Evolutionary conservation across 2,888 invertebrate species (phyloP), one percentile per base, ranked within the genome.

Genomic region (Magallana nippona): DNA sequence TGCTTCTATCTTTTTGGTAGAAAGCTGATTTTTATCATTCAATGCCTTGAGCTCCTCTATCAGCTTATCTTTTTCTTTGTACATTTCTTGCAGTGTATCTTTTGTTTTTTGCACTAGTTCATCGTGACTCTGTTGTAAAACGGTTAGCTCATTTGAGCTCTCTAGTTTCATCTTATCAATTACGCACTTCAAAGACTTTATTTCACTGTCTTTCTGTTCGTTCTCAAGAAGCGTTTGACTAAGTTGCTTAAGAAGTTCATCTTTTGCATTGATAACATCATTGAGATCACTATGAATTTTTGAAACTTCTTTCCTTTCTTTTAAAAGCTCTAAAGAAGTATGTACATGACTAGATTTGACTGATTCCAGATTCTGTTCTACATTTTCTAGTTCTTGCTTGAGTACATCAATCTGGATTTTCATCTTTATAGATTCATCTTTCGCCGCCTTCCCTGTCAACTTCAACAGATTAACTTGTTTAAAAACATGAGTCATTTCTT

Each of bases 21-120:
- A 55, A n/a, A 79, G 77, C 27, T 13, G 55, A 57, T 58, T 60
- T 62, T 85, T 77, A 27, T 77, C 22, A 63, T 85, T 60, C 78
- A 22, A 44, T 55, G 27, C 27, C 55, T 78, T 81, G 8, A 81
- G 81, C 19, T 63, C 77, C 44, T 81, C 27, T 17, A 63, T 77
- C 8, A 81, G 44, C 22, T 57, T 58, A 57, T 78, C 78, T 27
- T 63, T 79, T 58, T 84, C 60, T 19, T 57, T 55, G 60, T 81
- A 55, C 71, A 44, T 82, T 19, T 82, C 71, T 27, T 82, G 77
- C 22, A 82, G 55, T 1, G 63, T 82, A 11, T 82, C 82, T 27
- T 82, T 82, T 19, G 82, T 71, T 22, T 71, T 82, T 22, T 19
- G 22, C 44, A 82, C 71, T 2, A 82, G 55, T 15, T 17, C 19